Evolutionary conservation across 2,113 vertebrate species (phyloP).

Genomic region (Nycticryphes semicollaris): DNA sequence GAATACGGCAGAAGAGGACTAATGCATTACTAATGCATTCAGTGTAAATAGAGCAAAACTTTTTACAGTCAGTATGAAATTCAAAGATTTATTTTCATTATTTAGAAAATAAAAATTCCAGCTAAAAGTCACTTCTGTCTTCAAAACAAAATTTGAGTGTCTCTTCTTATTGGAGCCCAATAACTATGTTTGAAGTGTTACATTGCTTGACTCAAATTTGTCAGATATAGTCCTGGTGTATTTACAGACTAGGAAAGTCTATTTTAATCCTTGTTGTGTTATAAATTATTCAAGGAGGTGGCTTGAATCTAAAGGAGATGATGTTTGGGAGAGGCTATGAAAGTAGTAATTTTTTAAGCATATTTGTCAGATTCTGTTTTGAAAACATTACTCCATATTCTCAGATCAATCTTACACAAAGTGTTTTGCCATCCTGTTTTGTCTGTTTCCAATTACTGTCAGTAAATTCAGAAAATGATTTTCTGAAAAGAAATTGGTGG

Average conservation of each 20-base stretch:
- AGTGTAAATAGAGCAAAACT: neutral
- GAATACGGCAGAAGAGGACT: neutral
- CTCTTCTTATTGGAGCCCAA: neutral
- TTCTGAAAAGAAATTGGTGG: neutral
- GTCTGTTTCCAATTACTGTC: neutral
- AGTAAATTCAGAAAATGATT: neutral
- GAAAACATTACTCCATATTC: no score
- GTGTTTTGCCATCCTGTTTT: neutral
- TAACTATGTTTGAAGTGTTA: neutral
- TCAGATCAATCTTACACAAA: no score
- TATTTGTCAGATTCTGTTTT: neutral
- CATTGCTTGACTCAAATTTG: neutral
- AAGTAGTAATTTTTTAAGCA: neutral
- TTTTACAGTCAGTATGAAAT: neutral
- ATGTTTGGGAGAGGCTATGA: neutral
- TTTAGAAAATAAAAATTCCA: neutral
- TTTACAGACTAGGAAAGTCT: neutral
- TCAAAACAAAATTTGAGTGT: neutral
- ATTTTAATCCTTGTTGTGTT: neutral
- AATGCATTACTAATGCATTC: neutral
- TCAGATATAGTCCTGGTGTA: neutral
- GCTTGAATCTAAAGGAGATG: neutral
- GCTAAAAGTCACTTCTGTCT: neutral
- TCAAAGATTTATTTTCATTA: neutral
- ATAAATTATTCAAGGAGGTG: neutral